Percentiles rank a stretch among this genome's conserved stretches.
These are phyloP conservation scores for Odontomachus brunneus DNA, from an alignment of 1,140 invertebrate genomes.

Conservation along the genomic window DNA sequence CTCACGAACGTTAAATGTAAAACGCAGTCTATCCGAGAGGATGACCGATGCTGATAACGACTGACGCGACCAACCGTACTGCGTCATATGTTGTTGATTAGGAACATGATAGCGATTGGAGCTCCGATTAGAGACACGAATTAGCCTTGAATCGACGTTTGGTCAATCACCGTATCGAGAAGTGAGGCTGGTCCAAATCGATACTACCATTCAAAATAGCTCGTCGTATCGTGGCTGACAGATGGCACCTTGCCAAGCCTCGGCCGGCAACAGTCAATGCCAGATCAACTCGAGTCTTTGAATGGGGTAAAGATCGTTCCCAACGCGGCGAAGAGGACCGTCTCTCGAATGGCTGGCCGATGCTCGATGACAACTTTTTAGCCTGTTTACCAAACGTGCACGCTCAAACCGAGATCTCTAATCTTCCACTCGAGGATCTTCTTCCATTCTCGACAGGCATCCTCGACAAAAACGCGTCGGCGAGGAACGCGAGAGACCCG, in stretches of 20 bases:
- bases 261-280: not conserved
- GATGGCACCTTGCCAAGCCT: slow-evolving; percentile 17
- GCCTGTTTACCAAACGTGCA: not conserved
- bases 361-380: not conserved
- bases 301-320: slow-evolving; percentile 25
- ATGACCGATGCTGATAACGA: slow-evolving; percentile 3
- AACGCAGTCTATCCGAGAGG: not conserved
- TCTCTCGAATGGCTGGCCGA: not conserved
- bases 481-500: not conserved
- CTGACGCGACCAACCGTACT: not conserved
- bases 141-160: slow-evolving; percentile 18
- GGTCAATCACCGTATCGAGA: slow-evolving; percentile 31
- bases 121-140: not conserved
- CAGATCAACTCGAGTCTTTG: slow-evolving; percentile 10
- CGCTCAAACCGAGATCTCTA: not conserved
- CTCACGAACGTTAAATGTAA: not conserved
- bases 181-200: slow-evolving; percentile 27
- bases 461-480: not conserved
- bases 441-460: no score
- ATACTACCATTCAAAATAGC: slow-evolving; percentile 46
- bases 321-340: not conserved
- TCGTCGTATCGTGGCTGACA: slow-evolving; percentile 25
- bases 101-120: slow-evolving; percentile 1
- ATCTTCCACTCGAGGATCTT: slow-evolving; percentile 8
- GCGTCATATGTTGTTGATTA: slow-evolving; percentile 4